phyloP scores from a whole-genome alignment of 2,113 vertebrate species.

The Corapipo altera region DNA sequence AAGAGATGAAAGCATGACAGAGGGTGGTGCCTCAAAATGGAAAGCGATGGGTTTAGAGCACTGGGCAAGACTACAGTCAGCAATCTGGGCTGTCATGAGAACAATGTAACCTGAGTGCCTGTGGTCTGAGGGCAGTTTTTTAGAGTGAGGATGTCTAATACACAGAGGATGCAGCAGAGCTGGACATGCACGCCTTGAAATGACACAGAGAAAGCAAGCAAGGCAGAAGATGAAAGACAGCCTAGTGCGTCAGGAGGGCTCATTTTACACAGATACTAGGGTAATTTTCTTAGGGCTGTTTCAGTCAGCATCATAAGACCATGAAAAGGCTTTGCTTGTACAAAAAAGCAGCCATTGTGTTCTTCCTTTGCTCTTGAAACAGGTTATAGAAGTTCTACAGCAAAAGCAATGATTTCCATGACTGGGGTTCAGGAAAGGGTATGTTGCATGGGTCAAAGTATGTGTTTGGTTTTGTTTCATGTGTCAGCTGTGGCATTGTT shows the following conservation, averaged over 20 bases:
- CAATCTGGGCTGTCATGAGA: neutral
- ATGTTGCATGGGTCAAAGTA: neutral
- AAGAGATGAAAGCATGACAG: neutral
- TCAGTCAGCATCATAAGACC: neutral
- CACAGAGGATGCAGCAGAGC: neutral
- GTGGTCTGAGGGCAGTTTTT: neutral
- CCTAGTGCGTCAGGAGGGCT: neutral
- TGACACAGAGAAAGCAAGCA: neutral
- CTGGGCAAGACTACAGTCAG: neutral
- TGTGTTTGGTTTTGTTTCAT: neutral
- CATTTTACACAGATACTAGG: neutral
- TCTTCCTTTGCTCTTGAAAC: neutral
- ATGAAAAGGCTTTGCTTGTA: neutral
- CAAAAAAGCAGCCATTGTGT: neutral
- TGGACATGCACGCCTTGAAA: fast-evolving
- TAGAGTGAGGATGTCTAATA: neutral
- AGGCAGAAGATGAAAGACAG: neutral
- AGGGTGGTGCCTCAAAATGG: neutral
- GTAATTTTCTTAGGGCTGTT: neutral
- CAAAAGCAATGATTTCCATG: neutral
- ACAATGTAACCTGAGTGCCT: neutral
- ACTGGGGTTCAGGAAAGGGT: neutral
- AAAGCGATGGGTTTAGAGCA: neutral
- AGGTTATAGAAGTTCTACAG: neutral
- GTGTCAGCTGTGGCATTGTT: neutral